A percentile compares a stretch with the other conserved stretches of the same genome.
These are phyloP conservation scores for Drosophila ustulata DNA, from an alignment of 2,888 invertebrate genomes.

Conservation along the genomic window DNA sequence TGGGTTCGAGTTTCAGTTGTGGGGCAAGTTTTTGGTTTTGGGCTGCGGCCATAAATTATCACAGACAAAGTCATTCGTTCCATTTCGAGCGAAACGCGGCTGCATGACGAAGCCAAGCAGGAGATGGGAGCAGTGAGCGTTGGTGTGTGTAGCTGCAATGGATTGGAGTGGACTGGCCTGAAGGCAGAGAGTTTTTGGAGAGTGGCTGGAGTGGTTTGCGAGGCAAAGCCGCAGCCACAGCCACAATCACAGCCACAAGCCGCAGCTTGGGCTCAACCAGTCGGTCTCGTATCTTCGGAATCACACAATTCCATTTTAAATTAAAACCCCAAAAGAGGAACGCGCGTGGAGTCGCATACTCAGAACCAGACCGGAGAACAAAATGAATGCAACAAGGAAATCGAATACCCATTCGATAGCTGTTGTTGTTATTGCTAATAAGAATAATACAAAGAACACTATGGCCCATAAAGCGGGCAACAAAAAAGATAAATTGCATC, in stretches of 20 bases:
- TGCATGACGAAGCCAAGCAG: constrained; percentile 23
- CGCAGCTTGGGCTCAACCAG: constrained; percentile 38
- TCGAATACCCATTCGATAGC: constrained; percentile 47
- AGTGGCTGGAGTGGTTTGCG: constrained; percentile 17
- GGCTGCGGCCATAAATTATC: constrained; percentile 78
- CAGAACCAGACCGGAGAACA: constrained; percentile 44
- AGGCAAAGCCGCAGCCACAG: constrained; percentile 8
- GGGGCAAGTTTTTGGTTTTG: constrained; percentile 32
- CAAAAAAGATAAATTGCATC: constrained; percentile 84
- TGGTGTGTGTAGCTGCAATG: background rate
- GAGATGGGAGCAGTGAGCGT: constrained; percentile 14
- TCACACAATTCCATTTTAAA: constrained; percentile 80
- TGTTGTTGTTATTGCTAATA: constrained; percentile 53
- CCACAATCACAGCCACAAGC: constrained; percentile 45
- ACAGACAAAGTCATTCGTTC: constrained; percentile 82
- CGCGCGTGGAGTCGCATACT: constrained; percentile 50
- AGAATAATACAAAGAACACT: constrained; percentile 73
- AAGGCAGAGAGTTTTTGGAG: background rate
- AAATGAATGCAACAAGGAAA: constrained; percentile 64
- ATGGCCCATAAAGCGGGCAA: constrained; percentile 80
- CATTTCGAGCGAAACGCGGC: constrained; percentile 71
- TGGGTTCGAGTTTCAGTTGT: constrained; percentile 59
- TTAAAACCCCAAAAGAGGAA: constrained; percentile 61
- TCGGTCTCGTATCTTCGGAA: constrained; percentile 73
- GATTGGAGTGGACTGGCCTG: background rate